Conservation (phyloP, 2,888 invertebrate genomes). For the Silvanus unidentatus region DNA sequence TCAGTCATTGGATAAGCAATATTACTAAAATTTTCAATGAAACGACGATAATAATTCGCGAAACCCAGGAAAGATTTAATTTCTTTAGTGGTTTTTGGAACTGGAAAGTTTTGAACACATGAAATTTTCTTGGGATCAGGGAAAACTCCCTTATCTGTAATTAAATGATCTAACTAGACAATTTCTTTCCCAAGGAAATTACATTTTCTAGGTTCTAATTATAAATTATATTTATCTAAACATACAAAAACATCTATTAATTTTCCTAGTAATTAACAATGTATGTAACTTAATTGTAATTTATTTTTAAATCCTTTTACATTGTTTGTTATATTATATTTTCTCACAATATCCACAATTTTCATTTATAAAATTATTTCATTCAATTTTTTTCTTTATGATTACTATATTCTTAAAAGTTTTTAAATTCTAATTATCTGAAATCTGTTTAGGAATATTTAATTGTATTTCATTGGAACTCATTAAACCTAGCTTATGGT, state of each 20-base stretch:
- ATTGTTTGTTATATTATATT: constrained; percentile 35
- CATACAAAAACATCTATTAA: constrained; percentile 23
- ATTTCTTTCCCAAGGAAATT: constrained; percentile 21
- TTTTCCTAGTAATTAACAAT: constrained; percentile 25
- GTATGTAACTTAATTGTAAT: no score
- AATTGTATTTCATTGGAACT: no score
- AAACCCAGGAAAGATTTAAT: constrained; percentile 23
- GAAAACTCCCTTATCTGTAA: constrained; percentile 19
- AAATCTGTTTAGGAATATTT: no score
- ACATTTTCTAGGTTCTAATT: constrained; percentile 22
- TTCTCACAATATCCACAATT: no score
- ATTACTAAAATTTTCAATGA: constrained; percentile 18
- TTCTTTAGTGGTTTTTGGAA: constrained; percentile 15
- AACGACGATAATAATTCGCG: constrained; percentile 18
- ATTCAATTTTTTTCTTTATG: no score
- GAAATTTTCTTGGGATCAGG: constrained; percentile 19
- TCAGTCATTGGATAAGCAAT: constrained; percentile 17
- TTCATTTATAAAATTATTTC: no score
- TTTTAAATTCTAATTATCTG: no score
- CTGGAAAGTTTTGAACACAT: constrained; percentile 15
- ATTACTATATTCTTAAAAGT: no score
- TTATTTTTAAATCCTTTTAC: constrained; percentile 22
- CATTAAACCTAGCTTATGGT: no score
- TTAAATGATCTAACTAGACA: constrained; percentile 17
- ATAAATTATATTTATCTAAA: constrained; percentile 16